phyloP scores from a whole-genome alignment of 2,113 vertebrate species.

The Alligator sinensis region DNA sequence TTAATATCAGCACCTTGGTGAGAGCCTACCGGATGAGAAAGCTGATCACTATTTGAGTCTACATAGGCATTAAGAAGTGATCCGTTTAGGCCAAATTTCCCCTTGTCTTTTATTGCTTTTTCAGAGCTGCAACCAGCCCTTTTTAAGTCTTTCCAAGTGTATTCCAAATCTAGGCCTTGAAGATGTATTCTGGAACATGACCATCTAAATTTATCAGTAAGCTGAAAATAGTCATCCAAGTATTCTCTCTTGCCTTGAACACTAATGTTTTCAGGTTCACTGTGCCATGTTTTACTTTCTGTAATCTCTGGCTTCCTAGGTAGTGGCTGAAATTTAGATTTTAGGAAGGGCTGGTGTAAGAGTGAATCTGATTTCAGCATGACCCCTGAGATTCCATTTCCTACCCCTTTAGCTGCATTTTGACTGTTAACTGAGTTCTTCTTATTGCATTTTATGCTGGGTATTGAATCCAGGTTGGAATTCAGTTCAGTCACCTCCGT shows the following conservation, averaged over 20 bases:
- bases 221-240: not conserved
- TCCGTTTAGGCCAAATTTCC: not conserved
- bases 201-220: conserved; percentile 42
- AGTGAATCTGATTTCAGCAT: conserved; percentile 7
- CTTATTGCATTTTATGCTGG: conserved; percentile 11
- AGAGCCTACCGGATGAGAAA: not conserved
- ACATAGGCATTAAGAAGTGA: not conserved
- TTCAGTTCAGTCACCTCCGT: not conserved
- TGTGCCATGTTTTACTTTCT: conserved; percentile 56
- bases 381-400: not conserved
- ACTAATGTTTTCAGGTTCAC: conserved; percentile 69
- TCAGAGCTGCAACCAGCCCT: not conserved
- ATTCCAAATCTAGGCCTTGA: conserved; percentile 46
- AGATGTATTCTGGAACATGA: conserved; percentile 63
- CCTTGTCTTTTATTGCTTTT: conserved; percentile 11
- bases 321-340: not conserved
- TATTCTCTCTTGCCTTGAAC: not conserved
- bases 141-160: conserved; percentile 1
- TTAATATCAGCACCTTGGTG: not conserved
- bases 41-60: not conserved
- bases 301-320: conserved; percentile 10
- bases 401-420: not conserved
- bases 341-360: not conserved
- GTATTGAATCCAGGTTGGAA: conserved; percentile 39
- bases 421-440: conserved; percentile 17